Evolutionary conservation across 2,113 vertebrate species (phyloP).

Genomic region (Dipodomys stephensi): DNA sequence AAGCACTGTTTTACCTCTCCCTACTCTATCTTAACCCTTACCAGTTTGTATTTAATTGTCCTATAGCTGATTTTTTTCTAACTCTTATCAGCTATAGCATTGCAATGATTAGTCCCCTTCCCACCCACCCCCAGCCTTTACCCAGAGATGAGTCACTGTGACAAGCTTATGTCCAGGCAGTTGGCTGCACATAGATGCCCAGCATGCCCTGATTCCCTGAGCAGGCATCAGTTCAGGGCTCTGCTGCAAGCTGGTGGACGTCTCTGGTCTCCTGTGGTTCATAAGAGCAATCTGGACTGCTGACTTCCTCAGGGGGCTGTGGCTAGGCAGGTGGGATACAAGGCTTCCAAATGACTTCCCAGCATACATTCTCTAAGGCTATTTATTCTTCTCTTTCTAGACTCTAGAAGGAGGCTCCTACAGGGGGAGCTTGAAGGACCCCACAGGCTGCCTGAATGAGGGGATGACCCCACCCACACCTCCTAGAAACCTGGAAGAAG

Average conservation of each 20-base stretch:
- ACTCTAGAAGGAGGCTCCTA: conserved; percentile 94
- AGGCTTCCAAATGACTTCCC: not conserved
- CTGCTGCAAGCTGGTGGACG: not conserved
- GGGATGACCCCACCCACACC: conserved; percentile 85
- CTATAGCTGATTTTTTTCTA: not conserved
- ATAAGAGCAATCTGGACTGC: not conserved
- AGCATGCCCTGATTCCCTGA: not conserved
- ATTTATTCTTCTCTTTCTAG: conserved; percentile 84
- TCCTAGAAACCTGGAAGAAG: conserved; percentile 95
- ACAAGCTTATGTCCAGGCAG: conserved; percentile 19
- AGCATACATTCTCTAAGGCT: conserved; percentile 24
- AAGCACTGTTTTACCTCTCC: not conserved
- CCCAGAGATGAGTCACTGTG: conserved; percentile 17
- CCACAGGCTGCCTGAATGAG: conserved; percentile 87
- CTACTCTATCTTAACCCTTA: not conserved
- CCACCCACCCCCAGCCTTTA: not conserved
- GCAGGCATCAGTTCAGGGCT: not conserved
- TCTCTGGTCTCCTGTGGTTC: not conserved
- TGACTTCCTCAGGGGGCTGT: not conserved
- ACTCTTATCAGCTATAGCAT: not conserved
- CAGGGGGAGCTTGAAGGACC: conserved; percentile 89
- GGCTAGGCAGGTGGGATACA: not conserved
- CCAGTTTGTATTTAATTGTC: not conserved
- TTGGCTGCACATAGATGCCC: not conserved
- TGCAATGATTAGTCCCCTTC: not conserved